Conservation (phyloP, 2,888 invertebrate species). For the Chrysina gloriosa region DNA sequence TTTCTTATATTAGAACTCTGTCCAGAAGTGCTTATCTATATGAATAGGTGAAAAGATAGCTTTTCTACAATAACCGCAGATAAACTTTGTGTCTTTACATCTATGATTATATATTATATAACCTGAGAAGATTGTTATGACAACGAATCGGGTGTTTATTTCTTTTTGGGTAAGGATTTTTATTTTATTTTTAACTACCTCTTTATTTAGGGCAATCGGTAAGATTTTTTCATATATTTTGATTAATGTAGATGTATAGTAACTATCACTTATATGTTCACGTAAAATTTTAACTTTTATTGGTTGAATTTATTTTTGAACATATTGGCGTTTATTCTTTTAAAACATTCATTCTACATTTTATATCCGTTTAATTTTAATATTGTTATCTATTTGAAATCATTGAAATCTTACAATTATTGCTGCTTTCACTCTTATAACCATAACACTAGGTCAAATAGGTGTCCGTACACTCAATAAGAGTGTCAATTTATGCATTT, state of each 20-base stretch:
- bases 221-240: constrained; percentile 46
- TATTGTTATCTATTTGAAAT: constrained; percentile 4
- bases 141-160: constrained; percentile 34
- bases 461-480: no score
- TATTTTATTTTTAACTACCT: constrained; percentile 46
- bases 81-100: constrained; percentile 21
- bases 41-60: constrained; percentile 3
- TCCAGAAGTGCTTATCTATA: constrained; percentile 42
- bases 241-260: constrained; percentile 40
- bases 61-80: constrained; percentile 3
- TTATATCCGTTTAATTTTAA: constrained; percentile 1
- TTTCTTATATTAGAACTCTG: constrained; percentile 51
- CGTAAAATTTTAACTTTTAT: neutral
- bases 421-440: no score
- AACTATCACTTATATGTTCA: constrained; percentile 6
- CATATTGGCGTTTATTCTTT: neutral
- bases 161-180: constrained; percentile 49
- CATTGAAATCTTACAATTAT: neutral
- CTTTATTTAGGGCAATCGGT: constrained; percentile 43
- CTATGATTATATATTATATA: constrained; percentile 9
- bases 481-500: no score
- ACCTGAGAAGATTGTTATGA: constrained; percentile 41
- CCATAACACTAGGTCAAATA: no score
- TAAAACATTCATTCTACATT: neutral
- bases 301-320: neutral